phyloP scores from a whole-genome alignment of 2,888 invertebrate species.

The Acutogordius australiensis region DNA sequence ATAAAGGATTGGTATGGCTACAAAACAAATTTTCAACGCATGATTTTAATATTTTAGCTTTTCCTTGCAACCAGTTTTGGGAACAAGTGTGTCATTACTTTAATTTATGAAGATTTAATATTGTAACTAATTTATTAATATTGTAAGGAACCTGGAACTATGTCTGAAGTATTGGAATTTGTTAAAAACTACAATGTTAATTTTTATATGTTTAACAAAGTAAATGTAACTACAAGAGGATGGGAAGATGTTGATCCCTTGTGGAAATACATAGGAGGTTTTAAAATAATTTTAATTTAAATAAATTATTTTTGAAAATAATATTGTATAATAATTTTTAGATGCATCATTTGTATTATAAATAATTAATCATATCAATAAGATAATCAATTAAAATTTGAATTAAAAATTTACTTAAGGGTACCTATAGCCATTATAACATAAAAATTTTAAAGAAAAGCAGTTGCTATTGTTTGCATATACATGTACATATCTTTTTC shows the following conservation, averaged over 20 bases:
- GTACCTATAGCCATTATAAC: too few relatives aligned
- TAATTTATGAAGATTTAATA: too few relatives aligned
- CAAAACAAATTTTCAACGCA: conserved; percentile 22
- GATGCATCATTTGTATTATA: too few relatives aligned
- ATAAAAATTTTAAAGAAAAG: too few relatives aligned
- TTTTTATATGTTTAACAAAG: conserved; percentile 27
- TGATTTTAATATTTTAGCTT: conserved; percentile 27
- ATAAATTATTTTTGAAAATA: too few relatives aligned
- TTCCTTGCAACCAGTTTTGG: conserved; percentile 30
- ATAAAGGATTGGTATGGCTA: conserved; percentile 23
- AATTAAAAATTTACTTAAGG: too few relatives aligned
- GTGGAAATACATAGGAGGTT: conserved; percentile 23
- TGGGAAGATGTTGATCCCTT: conserved; percentile 20
- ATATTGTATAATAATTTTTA: too few relatives aligned
- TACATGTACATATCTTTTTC: too few relatives aligned
- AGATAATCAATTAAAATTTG: too few relatives aligned
- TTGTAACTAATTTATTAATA: conserved; percentile 3
- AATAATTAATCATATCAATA: too few relatives aligned
- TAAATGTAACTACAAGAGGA: conserved; percentile 22
- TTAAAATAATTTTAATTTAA: too few relatives aligned
- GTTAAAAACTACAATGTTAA: conserved; percentile 21
- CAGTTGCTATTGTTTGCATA: too few relatives aligned
- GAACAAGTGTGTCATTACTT: conserved; percentile 20
- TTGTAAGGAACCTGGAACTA: conserved; percentile 24
- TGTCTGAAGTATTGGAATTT: conserved; percentile 23